Base-by-base conservation (phyloP, 1,140 invertebrate genomes). In the Macrobrachium rosenbergii region DNA sequence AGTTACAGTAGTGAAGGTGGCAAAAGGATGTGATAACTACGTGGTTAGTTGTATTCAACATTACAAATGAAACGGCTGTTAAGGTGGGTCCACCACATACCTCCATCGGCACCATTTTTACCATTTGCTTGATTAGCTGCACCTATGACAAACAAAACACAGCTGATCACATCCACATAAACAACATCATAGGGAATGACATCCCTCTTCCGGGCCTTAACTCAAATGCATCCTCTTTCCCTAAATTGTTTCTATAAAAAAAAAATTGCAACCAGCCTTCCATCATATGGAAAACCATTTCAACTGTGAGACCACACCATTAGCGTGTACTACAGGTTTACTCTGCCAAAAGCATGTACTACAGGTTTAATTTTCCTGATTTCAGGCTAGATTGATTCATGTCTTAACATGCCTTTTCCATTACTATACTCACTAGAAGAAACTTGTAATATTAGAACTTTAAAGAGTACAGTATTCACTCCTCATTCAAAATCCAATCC, bases 91-190 rank as follows among this genome's bases (percentile, higher is more conserved):
- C 78, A 89, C 85, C 88, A 89, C 88, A 88, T 89, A 89, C 88
- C 88, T 89, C 88, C 88, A 77, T 89, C 84, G 72, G 85, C 83
- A 87, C 88, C 88, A 84, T 87, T 89, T 89, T 83, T 89, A 89
- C 84, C 88, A 89, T 87, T 89, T 86, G 88, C 81, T 82, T 89
- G 84, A 87, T 87, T 87, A 87, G 88, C 88, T 64, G 84, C 88
- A 89, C 88, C 88, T 89, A 89, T 79, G 85, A 87, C 86, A 88
- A 88, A 88, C 81, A 88, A 83, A 87, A 89, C 82, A 89, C 82
- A 78, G 75, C 80, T 69, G 80, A 88, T 88, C 86, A 88, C 86
- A 88, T 77, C 86, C 58, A 82, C 81, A 83, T 82, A 52, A 83
- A 87, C 77, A 87, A 77, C 79, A 77, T 82, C 79, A 87, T 76